Evolutionary conservation across 2,888 invertebrate genomes (phyloP), one percentile per base, ranked within the genome.

Genomic region (Adelognathus sp.): DNA sequence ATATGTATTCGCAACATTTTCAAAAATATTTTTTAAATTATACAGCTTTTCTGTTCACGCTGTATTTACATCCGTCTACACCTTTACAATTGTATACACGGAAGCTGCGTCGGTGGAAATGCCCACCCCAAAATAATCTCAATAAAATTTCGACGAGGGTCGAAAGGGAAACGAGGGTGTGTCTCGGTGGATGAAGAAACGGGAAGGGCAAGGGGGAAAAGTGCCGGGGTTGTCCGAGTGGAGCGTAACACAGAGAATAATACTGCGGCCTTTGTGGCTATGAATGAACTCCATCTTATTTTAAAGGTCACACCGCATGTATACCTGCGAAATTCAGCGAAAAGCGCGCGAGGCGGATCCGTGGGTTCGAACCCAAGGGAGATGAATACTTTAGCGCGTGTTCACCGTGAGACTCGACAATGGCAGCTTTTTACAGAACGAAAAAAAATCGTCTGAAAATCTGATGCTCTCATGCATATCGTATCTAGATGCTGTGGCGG

Each of bases 61-160:
- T n/a, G n/a, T n/a, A n/a, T n/a, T n/a, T n/a, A n/a, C n/a, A n/a
- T 9, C 9, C 44, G 9, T 0, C 3, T 9, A 16, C 18, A 9
- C 46, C 4, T 50, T 7, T 6, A 5, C n/a, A n/a, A n/a, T n/a
- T n/a, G 31, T 31, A 7, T 29, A 54, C 29, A 54, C 27, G 29
- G 29, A 54, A 54, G 16, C 29, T 29, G 29, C 14, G 27, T 16
- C 7, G 29, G 14, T 14, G 14, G 27, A 29, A 54, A 29, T 11
- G 29, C 14, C 54, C 29, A 7, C n/a, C 6, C 16, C 29, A 27
- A 29, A 54, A 54, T 31, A 54, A 54, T 54, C 54, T 54, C 7
- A 14, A 54, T 54, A 54, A 54, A 29, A 54, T 29, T 29, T 54
- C 29, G 54, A 54, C 54, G 54, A 54, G 54, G 54, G 54, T 54